phyloP scores from a whole-genome alignment of 2,113 vertebrate genomes.

The Perca flavescens region DNA sequence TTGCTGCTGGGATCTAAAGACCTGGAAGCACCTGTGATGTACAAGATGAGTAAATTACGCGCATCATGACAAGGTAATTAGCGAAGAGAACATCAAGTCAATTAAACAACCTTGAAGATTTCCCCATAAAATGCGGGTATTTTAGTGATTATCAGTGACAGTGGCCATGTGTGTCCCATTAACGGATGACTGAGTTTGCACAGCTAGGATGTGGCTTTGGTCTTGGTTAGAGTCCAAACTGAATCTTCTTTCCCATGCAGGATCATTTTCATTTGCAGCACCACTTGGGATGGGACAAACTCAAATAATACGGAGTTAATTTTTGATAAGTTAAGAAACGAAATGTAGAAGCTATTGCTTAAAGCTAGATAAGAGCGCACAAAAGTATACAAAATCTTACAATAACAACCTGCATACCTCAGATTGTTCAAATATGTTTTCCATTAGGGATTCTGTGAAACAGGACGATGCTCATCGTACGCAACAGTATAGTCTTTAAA shows the following conservation, averaged over 20 bases:
- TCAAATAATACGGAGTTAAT: not conserved
- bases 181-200: constrained; percentile 40
- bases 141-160: constrained; percentile 60
- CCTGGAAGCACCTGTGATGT: constrained; percentile 66
- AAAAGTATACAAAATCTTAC: no score
- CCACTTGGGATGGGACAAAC: not conserved
- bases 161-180: constrained; percentile 75
- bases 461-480: not conserved
- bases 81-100: constrained; percentile 43
- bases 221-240: constrained; percentile 26
- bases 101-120: constrained; percentile 62
- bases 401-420: not conserved
- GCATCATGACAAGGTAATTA: constrained; percentile 70
- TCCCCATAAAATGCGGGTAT: constrained; percentile 47
- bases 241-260: not conserved
- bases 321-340: no score
- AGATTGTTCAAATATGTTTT: not conserved
- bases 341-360: not conserved
- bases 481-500: not conserved
- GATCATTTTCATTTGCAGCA: constrained; percentile 5
- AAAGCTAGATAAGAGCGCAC: not conserved
- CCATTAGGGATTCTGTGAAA: not conserved
- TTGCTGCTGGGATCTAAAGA: constrained; percentile 58
- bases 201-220: constrained; percentile 52
- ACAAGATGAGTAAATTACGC: constrained; percentile 64